phyloP scores from a whole-genome alignment of 2,113 vertebrate genomes.

The Colistium nudipinnis region DNA sequence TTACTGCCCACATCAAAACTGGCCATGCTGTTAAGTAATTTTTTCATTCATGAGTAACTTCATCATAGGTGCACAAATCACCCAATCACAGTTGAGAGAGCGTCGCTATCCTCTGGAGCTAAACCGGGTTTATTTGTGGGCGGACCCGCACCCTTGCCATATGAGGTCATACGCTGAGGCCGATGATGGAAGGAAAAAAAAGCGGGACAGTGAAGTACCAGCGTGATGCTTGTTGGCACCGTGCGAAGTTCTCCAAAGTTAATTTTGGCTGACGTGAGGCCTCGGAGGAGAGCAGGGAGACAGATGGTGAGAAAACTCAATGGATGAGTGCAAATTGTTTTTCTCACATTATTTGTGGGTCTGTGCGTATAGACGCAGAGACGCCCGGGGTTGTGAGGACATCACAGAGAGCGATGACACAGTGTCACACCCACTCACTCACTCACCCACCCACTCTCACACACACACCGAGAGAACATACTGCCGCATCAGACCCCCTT shows the following conservation, averaged over 20 bases:
- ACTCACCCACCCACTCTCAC: slow-evolving; percentile 14
- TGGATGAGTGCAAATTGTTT: slow-evolving; percentile 59
- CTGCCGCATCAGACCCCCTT: neutral
- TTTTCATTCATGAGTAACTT: neutral
- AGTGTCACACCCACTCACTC: slow-evolving; percentile 36
- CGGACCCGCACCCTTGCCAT: neutral
- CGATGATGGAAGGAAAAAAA: slow-evolving; percentile 27
- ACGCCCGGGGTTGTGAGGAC: slow-evolving; percentile 51
- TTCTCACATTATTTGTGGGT: slow-evolving; percentile 66
- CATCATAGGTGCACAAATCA: slow-evolving; percentile 9
- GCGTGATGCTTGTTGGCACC: slow-evolving; percentile 46
- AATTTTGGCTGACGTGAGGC: slow-evolving; percentile 59
- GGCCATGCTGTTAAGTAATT: neutral
- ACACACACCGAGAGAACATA: slow-evolving; percentile 3
- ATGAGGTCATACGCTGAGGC: neutral
- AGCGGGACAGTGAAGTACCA: slow-evolving; percentile 34
- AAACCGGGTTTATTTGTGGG: slow-evolving; percentile 12
- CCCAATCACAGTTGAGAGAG: slow-evolving; percentile 23
- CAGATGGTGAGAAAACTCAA: slow-evolving; percentile 58
- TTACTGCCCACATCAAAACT: slow-evolving; percentile 30
- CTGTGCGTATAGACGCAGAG: slow-evolving; percentile 32
- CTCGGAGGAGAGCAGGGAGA: slow-evolving; percentile 30
- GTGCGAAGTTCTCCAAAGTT: slow-evolving; percentile 47
- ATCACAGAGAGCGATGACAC: slow-evolving; percentile 56
- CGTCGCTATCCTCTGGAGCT: slow-evolving; percentile 26